Evolutionary conservation across 2,113 vertebrate genomes (phyloP), one percentile per base, ranked within the genome.

Genomic region (Podocnemis expansa): DNA sequence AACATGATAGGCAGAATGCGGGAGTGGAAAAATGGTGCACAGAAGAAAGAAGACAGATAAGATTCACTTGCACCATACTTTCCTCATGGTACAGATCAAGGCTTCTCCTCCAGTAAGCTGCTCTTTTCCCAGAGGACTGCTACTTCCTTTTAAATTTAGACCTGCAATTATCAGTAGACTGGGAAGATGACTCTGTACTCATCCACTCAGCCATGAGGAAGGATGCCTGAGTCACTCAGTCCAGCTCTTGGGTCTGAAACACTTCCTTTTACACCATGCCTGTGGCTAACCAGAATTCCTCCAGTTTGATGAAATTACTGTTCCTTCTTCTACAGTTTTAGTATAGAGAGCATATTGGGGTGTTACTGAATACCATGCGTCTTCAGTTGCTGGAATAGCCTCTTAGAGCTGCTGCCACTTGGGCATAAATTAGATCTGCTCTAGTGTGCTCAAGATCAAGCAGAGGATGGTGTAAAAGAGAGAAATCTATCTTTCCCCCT

Each of bases 161-260:
- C 1, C 6, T 4, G 17, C 24, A 34, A 49, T 0, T 25, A 41
- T 7, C 27, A 58, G 27, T 58, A 58, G 49, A 1, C 4, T 1
- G 1, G 41, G 9, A 60, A 21, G 49, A 5, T 13, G 3, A 1
- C 31, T 63, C 58, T 3, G 1, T 12, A 9, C 2, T 24, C 1
- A 3, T 24, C 34, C 56, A 22, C 8, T 4, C 29, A 21, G 38
- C 6, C 2, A 4, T 38, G 38, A 79, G 21, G 14, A 52, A 27
- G n/a, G 78, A 55, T 1, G 0, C 1, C 9, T 31, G 25, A 55
- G n/a, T 54, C 38, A 16, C n/a, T 2, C n/a, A 0, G 19, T 3
- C 60, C 31, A n/a, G 8, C 19, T 63, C 60, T 63, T 63, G 31
- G 24, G 11, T 51, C 8, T 34, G 41, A 41, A 43, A 29, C 2